phyloP scores from a whole-genome alignment of 2,888 invertebrate species.

The Limnephilus lunatus region DNA sequence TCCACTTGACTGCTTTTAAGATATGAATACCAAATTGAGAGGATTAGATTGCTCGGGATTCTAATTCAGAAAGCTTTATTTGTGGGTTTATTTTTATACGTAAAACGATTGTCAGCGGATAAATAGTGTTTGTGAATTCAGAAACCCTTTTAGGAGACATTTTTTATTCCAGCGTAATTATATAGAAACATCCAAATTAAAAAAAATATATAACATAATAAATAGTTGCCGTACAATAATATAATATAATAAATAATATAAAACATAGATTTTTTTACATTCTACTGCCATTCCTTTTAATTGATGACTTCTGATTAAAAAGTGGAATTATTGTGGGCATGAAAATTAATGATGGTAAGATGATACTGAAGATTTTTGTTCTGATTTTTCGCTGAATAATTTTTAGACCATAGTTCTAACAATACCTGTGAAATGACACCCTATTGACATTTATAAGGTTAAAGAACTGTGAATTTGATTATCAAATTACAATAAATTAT shows the following conservation, averaged over 20 bases:
- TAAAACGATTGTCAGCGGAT: neutral
- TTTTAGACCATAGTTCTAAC: neutral
- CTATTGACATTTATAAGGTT: neutral
- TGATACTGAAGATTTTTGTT: too few species aligned
- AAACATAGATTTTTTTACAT: too few species aligned
- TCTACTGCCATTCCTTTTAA: too few species aligned
- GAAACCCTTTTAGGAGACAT: neutral
- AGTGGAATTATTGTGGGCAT: too few species aligned
- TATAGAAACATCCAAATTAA: neutral
- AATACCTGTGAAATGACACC: neutral
- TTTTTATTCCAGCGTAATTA: neutral
- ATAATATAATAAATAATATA: too few species aligned
- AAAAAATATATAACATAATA: neutral
- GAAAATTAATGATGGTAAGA: too few species aligned
- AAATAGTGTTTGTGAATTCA: neutral
- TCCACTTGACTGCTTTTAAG: neutral
- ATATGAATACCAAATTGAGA: neutral
- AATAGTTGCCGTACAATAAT: too few species aligned
- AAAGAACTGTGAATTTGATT: too few species aligned
- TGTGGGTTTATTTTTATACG: neutral
- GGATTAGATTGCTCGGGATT: neutral
- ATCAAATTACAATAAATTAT: too few species aligned
- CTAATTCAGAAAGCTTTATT: neutral
- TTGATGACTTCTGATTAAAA: too few species aligned
- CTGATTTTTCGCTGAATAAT: neutral